phyloP scores from a whole-genome alignment of 2,113 vertebrate species.

The Amphiprion ocellaris region DNA sequence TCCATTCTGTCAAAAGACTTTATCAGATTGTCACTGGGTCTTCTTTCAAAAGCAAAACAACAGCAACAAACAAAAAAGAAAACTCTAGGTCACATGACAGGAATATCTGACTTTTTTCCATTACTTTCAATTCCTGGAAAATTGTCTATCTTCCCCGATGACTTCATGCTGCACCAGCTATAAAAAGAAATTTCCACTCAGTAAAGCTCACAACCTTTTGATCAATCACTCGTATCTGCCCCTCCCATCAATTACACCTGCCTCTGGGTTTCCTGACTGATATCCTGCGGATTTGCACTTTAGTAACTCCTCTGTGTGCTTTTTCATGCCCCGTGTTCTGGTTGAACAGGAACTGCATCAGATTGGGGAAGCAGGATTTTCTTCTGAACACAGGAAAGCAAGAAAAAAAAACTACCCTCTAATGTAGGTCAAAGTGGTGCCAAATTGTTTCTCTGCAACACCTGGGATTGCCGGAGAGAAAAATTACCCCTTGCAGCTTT shows the following conservation, averaged over 20 bases:
- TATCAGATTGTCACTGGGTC: neutral
- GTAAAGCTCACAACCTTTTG: constrained; percentile 2
- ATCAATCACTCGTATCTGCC: constrained; percentile 5
- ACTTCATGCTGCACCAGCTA: constrained; percentile 12
- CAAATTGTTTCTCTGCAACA: neutral
- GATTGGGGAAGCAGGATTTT: constrained; percentile 26
- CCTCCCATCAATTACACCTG: constrained; percentile 11
- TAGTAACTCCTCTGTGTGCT: constrained; percentile 6
- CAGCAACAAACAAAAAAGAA: too few relatives aligned
- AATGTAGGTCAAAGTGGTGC: neutral
- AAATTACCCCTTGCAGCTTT: neutral
- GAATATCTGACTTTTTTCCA: constrained; percentile 27
- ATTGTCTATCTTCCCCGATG: neutral
- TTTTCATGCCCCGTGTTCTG: neutral
- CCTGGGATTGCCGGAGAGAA: neutral
- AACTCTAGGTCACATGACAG: neutral
- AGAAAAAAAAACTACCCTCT: neutral
- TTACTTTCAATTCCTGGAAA: constrained; percentile 39
- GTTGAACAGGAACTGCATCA: constrained; percentile 33
- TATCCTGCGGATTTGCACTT: neutral
- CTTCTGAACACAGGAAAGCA: neutral
- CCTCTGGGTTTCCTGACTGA: neutral
- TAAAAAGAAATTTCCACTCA: neutral
- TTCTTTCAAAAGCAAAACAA: neutral
- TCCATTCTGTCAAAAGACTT: neutral